phyloP scores from a whole-genome alignment of 1,140 invertebrate genomes.

The Lepidotrigona ventralis region DNA sequence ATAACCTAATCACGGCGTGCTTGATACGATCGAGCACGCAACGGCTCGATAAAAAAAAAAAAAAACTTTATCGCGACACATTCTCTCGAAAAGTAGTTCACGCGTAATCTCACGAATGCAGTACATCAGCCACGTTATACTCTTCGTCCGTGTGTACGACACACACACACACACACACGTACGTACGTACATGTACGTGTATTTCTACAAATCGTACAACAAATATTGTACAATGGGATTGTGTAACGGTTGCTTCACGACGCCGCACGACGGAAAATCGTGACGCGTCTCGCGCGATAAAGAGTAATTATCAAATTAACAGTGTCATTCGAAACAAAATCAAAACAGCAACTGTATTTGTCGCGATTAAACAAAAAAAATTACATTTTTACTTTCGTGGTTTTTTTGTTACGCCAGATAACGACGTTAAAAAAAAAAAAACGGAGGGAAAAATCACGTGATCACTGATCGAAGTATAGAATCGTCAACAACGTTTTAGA shows the following conservation, averaged over 20 bases:
- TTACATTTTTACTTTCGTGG: background rate
- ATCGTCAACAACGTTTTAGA: background rate
- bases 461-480: background rate
- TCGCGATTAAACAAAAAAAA: background rate
- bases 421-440: background rate
- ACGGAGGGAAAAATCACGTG: no score
- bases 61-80: constrained; percentile 44
- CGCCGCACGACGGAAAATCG: constrained; percentile 41
- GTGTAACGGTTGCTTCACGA: constrained; percentile 49
- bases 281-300: constrained; percentile 23
- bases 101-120: constrained; percentile 61
- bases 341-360: background rate
- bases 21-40: constrained; percentile 29
- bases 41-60: constrained; percentile 19
- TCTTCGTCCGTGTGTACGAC: background rate
- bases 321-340: background rate
- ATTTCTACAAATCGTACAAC: constrained; percentile 50
- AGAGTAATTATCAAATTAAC: constrained; percentile 12
- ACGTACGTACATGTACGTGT: background rate
- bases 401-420: background rate
- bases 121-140: constrained; percentile 36
- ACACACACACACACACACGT: no score
- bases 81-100: constrained; percentile 58
- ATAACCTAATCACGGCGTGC: constrained; percentile 41
- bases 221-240: constrained; percentile 63